Conservation (phyloP, 92 coral and sea anemone genomes). For the Isaurus tuberculatus region DNA sequence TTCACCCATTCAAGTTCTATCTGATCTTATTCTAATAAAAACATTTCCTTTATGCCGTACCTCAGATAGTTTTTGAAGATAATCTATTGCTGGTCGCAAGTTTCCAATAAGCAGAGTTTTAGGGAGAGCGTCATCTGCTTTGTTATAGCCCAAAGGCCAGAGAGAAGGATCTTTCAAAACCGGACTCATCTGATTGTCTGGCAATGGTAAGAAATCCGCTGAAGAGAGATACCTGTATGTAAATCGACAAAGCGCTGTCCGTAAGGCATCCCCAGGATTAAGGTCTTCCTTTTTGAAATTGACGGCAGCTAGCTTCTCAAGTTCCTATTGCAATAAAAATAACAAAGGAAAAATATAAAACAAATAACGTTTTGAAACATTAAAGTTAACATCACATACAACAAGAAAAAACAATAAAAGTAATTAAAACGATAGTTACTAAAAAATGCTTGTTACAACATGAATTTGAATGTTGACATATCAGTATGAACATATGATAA, state of each 20-base stretch:
- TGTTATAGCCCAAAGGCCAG: slow-evolving; percentile 77
- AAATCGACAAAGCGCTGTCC: slow-evolving; percentile 88
- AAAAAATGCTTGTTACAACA: too few relatives aligned
- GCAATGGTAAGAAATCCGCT: slow-evolving; percentile 73
- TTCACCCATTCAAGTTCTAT: not conserved
- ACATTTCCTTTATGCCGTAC: slow-evolving; percentile 24
- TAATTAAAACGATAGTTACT: too few relatives aligned
- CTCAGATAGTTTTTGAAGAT: slow-evolving; percentile 49
- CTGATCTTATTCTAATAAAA: not conserved
- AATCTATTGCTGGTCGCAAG: slow-evolving; percentile 34
- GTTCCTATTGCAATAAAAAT: slow-evolving; percentile 12
- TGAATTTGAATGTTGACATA: too few relatives aligned
- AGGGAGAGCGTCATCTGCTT: slow-evolving; percentile 25
- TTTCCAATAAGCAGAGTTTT: slow-evolving; percentile 48
- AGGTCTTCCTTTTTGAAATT: slow-evolving; percentile 26
- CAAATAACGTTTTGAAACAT: not conserved
- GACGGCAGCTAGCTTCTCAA: slow-evolving; percentile 30
- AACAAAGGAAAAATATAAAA: not conserved
- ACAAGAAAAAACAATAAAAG: too few relatives aligned
- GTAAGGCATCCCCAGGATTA: slow-evolving; percentile 54
- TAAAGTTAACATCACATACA: not conserved
- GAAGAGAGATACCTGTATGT: slow-evolving; percentile 88
- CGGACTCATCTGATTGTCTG: slow-evolving; percentile 61
- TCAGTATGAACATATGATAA: too few relatives aligned
- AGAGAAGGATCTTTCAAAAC: slow-evolving; percentile 82